Base-by-base conservation (phyloP, 2,888 invertebrate species). In the Dugesia japonica region DNA sequence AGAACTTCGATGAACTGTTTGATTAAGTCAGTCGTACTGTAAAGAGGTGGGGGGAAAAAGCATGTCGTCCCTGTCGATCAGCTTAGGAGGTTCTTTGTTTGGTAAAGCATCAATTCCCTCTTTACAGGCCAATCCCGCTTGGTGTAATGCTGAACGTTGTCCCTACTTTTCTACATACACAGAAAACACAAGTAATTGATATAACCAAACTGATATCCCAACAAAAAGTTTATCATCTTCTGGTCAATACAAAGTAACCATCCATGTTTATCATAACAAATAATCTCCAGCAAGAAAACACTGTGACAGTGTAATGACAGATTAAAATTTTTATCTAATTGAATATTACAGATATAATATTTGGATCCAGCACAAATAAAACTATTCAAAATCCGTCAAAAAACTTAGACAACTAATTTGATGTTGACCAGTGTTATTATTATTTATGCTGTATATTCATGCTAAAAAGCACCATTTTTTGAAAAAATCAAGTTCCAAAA, bases 141-240 rank as follows among this genome's bases (percentile, higher is more conserved):
- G 26, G 73, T 71, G 20, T 42, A 80, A 56, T 79, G 79, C 76
- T 80, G 71, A 74, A 4, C 78, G 72, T 75, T 79, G 80, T 77
- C 79, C 76, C 26, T 74, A 75, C 77, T 80, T 81, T 76, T 81
- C 82, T 31, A 81, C 78, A 42, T 77, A 75, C 79, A 78, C 80
- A 76, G 80, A 27, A 78, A 77, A 81, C 81, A 78, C 81, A 76
- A 78, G 33, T 27, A 81, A 80, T 80, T 82, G 26, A 80, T 73
- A 72, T 79, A 81, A 13, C 81, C 81, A n/a, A 76, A 74, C 79
- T 82, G 81, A 75, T 81, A 80, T 1, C 81, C 81, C 23, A 81
- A 76, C 20, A 81, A 74, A 76, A 76, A 76, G 42, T 76, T 76
- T n/a, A 74, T 74, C 76, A 76, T 76, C 75, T 76, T 76, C 7